Evolutionary conservation across 92 coral and sea anemone genomes (phyloP), one percentile per base, ranked within the genome.

Genomic region (Porites cylindrica): DNA sequence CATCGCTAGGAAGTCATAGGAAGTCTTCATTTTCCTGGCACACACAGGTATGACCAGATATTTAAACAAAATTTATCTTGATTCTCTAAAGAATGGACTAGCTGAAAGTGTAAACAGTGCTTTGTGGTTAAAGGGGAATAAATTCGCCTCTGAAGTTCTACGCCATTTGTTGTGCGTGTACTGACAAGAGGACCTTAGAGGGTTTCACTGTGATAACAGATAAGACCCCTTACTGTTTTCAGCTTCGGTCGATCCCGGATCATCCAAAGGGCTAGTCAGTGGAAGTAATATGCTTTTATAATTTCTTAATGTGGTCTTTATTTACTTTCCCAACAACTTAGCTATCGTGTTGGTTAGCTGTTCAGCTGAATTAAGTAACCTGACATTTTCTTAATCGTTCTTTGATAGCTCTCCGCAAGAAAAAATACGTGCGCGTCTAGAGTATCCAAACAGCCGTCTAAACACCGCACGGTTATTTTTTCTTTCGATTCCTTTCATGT

Each of bases 81-180:
- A 38, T 32, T 78, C 11, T 43, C 19, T 10, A 24, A 18, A n/a
- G 59, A 38, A 13, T 43, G 59, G 8, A 47, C 24, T n/a, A 63
- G 63, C 43, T 50, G 12, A 10, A 78, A 63, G 43, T 10, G 82
- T 78, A 64, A 78, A 64, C 82, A 78, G 70, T 47, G 82, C 6
- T n/a, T 78, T 8, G 20, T 64, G 38, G 82, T n/a, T 66, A 12
- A 58, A 43, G 29, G 14, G 71, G 16, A 64, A 64, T 63, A 60
- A 65, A 18, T 78, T 38, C 14, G 0, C 10, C 2, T 11, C 53
- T 50, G 43, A 16, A 6, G 47, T 63, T 6, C 4, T 20, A 59
- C 38, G 10, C 10, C 17, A 7, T 11, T 3, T 23, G 47, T 47
- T 3, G 11, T 23, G 60, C 21, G 20, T 60, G 4, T 1, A 32